A percentile compares a stretch with the other conserved stretches of the same genome.
Conservation (phyloP, 2,113 vertebrate genomes). For the Tringa solitaria region DNA sequence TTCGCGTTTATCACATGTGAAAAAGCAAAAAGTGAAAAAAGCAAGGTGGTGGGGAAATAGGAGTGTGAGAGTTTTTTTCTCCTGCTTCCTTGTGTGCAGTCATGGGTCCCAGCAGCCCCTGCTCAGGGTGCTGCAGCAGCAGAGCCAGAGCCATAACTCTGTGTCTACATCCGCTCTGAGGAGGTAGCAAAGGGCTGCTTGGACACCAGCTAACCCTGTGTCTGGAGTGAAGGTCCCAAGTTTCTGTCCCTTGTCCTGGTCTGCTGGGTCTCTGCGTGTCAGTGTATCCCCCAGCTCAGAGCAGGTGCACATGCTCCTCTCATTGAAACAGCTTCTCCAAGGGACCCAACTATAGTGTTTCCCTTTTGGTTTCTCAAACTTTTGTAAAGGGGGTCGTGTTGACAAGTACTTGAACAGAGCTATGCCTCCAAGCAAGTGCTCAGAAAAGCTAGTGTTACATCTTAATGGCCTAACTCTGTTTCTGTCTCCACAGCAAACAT, state of each 20-base stretch:
- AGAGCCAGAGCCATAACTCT: not conserved
- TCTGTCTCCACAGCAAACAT: conserved; percentile 86
- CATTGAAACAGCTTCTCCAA: not conserved
- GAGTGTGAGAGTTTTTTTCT: not conserved
- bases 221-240: not conserved
- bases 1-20: not conserved
- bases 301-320: not conserved
- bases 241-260: not conserved
- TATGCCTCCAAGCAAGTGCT: not conserved
- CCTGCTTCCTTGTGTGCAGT: not conserved
- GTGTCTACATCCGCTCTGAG: not conserved
- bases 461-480: conserved; percentile 28
- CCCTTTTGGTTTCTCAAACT: not conserved
- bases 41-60: not conserved
- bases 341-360: not conserved
- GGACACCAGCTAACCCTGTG: not conserved
- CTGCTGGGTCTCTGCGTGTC: not conserved
- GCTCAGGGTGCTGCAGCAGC: not conserved
- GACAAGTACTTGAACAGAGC: not conserved
- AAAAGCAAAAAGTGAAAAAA: not conserved
- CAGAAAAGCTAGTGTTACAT: not conserved
- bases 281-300: not conserved
- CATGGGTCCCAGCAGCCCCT: not conserved
- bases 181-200: not conserved
- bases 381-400: not conserved